Conservation (phyloP, 2,113 vertebrate genomes). For the Phocoena sinus region DNA sequence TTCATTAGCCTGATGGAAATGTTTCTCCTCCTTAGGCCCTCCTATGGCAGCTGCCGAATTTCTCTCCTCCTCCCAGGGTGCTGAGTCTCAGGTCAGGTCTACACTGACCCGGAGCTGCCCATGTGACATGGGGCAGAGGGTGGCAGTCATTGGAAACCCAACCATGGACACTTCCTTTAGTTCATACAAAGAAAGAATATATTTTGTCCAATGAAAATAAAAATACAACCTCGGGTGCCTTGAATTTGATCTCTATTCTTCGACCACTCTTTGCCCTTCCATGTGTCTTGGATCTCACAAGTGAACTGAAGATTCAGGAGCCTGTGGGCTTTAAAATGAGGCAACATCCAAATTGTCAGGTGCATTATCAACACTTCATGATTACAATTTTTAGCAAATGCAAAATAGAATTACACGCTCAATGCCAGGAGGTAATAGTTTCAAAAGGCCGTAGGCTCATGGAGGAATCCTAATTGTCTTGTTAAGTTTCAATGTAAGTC, state of each 20-base stretch:
- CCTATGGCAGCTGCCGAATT: neutral
- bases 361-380: neutral
- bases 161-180: neutral
- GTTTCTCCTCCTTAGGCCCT: neutral
- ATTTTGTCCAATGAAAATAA: neutral
- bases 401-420: neutral
- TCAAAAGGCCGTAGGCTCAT: neutral
- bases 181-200: neutral
- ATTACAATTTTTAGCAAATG: neutral
- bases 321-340: neutral
- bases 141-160: neutral
- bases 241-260: neutral
- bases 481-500: neutral
- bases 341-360: neutral
- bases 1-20: conserved; percentile 42
- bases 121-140: neutral
- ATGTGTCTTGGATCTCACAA: neutral
- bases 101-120: neutral
- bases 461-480: neutral
- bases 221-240: neutral
- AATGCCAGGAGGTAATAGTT: neutral
- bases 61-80: neutral
- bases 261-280: neutral
- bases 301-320: neutral
- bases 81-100: neutral